phyloP scores from a whole-genome alignment of 30 jellyfish, hydroid and myxozoan genomes.

The Turritopsis dohrnii region DNA sequence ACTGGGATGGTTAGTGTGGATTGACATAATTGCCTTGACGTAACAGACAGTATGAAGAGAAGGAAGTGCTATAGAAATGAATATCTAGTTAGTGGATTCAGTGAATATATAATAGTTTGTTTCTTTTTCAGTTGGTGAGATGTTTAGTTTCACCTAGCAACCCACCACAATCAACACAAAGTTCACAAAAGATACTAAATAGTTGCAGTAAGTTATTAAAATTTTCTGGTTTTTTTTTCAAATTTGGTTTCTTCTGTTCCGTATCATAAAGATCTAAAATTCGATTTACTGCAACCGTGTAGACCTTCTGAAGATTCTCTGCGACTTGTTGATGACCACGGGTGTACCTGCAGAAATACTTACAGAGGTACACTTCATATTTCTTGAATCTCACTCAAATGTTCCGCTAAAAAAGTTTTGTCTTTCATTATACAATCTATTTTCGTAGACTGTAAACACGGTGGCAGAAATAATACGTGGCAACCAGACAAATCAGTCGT shows the following conservation, averaged over 20 bases:
- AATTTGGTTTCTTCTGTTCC: too few relatives aligned
- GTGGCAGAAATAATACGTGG: constrained; percentile 95
- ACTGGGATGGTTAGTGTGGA: too few relatives aligned
- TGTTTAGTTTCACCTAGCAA: constrained; percentile 83
- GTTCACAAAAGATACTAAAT: constrained; percentile 75
- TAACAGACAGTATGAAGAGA: too few relatives aligned
- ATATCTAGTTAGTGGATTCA: too few relatives aligned
- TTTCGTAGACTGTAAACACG: constrained; percentile 70
- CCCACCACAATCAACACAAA: constrained; percentile 91
- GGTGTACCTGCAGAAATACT: constrained; percentile 92
- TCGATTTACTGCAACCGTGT: too few relatives aligned
- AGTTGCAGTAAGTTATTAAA: constrained; percentile 62
- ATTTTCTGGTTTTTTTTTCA: constrained; percentile 1
- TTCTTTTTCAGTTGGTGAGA: constrained; percentile 60
- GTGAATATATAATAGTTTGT: too few relatives aligned
- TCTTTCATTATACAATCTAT: neutral
- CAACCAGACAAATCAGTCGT: constrained; percentile 78
- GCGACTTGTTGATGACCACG: constrained; percentile 84
- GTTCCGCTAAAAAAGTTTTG: neutral
- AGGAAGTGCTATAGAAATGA: too few relatives aligned
- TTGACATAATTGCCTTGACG: too few relatives aligned
- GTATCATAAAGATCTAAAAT: too few relatives aligned
- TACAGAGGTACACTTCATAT: constrained; percentile 55
- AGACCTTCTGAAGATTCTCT: constrained; percentile 66
- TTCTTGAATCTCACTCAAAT: neutral